Evolutionary conservation across 2,797 vertebrate species (phyloP).

Genomic region (Sebastes umbrosus): DNA sequence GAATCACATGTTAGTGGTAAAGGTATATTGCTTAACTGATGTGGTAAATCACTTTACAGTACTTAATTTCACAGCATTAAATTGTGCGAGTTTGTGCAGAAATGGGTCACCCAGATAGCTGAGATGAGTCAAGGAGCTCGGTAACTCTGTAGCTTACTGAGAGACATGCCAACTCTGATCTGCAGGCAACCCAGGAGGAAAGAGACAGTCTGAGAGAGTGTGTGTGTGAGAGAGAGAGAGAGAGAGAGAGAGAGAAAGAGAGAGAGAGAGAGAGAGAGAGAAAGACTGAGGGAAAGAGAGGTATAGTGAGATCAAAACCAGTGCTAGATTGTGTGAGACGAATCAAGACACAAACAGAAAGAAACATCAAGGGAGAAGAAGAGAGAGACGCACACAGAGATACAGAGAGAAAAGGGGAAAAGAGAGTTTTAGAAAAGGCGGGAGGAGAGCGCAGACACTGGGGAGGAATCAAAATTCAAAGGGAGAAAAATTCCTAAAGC

Average conservation of each 20-base stretch:
- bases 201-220: not conserved
- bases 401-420: not conserved
- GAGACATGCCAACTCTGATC: slow-evolving; percentile 57
- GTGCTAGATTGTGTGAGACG: slow-evolving; percentile 26
- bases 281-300: not conserved
- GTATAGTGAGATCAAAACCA: slow-evolving; percentile 55
- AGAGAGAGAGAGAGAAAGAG: not conserved
- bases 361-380: slow-evolving; percentile 38
- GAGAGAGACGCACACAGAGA: slow-evolving; percentile 26
- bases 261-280: not conserved
- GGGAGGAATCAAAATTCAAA: slow-evolving; percentile 66
- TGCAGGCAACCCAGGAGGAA: slow-evolving; percentile 41
- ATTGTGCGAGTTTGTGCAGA: slow-evolving; percentile 60
- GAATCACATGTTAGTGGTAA: not conserved
- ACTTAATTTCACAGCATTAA: slow-evolving; percentile 41
- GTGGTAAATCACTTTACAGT: slow-evolving; percentile 26
- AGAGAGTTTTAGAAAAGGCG: slow-evolving; percentile 39
- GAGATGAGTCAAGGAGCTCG: slow-evolving; percentile 62
- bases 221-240: no score
- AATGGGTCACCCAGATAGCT: slow-evolving; percentile 80
- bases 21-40: not conserved
- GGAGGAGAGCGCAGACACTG: slow-evolving; percentile 30
- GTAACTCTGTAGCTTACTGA: slow-evolving; percentile 57
- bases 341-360: slow-evolving; percentile 47
- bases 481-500: slow-evolving; percentile 47